Evolutionary conservation across 2,888 invertebrate genomes (phyloP).

Genomic region (Dynastes grantii): DNA sequence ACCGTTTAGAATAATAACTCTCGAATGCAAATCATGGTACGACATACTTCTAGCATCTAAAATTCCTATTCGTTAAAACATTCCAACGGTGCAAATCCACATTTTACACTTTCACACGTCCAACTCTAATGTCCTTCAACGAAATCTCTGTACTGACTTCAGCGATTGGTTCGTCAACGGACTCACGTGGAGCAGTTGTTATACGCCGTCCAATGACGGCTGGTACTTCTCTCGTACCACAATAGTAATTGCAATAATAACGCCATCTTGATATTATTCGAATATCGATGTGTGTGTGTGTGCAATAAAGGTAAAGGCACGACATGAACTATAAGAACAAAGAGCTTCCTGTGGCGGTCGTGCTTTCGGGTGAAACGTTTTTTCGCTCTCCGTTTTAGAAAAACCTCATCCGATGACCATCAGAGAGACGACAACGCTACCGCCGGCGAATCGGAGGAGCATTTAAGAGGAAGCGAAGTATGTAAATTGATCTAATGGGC

Average conservation of each 20-base stretch:
- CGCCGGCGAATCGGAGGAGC: neutral
- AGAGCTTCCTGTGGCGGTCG: neutral
- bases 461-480: constrained; percentile 30
- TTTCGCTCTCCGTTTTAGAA: neutral
- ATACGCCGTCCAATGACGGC: constrained; percentile 33
- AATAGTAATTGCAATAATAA: constrained; percentile 35
- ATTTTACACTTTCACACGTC: constrained; percentile 20
- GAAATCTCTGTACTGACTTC: constrained; percentile 6
- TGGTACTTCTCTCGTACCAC: neutral
- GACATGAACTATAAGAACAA: no score
- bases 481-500: constrained; percentile 46
- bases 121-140: constrained; percentile 23
- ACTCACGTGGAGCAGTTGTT: constrained; percentile 37
- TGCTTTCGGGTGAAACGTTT: constrained; percentile 16
- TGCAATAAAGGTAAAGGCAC: constrained; percentile 4
- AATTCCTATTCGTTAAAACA: constrained; percentile 10
- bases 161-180: constrained; percentile 22
- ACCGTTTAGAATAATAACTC: no score
- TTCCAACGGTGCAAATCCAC: neutral
- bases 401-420: constrained; percentile 19
- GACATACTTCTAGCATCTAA: neutral
- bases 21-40: no score
- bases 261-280: constrained; percentile 38
- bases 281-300: neutral
- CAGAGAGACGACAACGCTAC: neutral